Conservation (phyloP, 92 coral and sea anemone species). For the Chrysogorgia sp. region DNA sequence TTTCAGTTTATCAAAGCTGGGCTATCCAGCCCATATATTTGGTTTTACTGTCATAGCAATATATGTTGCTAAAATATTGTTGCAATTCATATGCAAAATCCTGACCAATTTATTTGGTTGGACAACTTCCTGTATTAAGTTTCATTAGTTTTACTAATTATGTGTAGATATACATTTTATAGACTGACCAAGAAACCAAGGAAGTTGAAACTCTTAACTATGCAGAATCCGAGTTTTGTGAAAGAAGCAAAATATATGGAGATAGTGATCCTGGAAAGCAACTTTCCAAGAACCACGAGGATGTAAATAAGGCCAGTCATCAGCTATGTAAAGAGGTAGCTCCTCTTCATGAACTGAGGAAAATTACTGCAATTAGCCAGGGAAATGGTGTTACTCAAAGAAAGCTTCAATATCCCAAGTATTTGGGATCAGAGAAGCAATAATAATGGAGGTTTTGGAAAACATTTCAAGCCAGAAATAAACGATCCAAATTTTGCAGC, state of each 20-base stretch:
- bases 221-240: slow-evolving; percentile 13
- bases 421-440: slow-evolving; percentile 43
- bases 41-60: slow-evolving; percentile 78
- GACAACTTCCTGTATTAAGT: neutral
- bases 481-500: slow-evolving; percentile 46
- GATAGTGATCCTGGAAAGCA: slow-evolving; percentile 2
- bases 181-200: neutral
- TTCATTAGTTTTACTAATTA: neutral
- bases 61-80: slow-evolving; percentile 1
- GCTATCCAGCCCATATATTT: slow-evolving; percentile 13
- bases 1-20: no score
- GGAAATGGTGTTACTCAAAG: slow-evolving; percentile 7
- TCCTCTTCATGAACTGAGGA: slow-evolving; percentile 40
- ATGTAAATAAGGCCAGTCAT: slow-evolving; percentile 41
- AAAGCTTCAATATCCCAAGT: slow-evolving; percentile 29
- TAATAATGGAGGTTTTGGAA: slow-evolving; percentile 31
- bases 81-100: neutral
- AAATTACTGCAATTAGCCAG: slow-evolving; percentile 15
- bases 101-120: neutral
- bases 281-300: slow-evolving; percentile 38
- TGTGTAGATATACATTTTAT: slow-evolving; percentile 4
- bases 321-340: slow-evolving; percentile 44
- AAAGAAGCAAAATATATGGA: slow-evolving; percentile 41
- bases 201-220: slow-evolving; percentile 1
- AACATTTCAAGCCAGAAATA: slow-evolving; percentile 40